These are phyloP conservation scores for Aurelia aurita complex sp. Pacific DNA, from an alignment of 30 jellyfish, hydroid and myxozoan species.

Conservation along the genomic window DNA sequence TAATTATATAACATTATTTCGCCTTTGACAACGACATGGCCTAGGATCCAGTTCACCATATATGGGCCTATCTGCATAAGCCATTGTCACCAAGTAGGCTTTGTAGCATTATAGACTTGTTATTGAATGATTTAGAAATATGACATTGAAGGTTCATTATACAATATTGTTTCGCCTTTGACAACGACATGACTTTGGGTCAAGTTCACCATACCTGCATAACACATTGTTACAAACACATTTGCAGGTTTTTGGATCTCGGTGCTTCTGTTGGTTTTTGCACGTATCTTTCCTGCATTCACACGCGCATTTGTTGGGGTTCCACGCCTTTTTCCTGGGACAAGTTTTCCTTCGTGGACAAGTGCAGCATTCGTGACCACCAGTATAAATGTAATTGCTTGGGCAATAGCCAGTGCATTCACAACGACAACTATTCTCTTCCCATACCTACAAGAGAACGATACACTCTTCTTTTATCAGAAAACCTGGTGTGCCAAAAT, in stretches of 20 bases:
- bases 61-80: too few species aligned
- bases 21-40: too few species aligned
- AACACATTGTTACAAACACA: conserved; percentile 41
- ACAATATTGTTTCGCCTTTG: conserved; percentile 32
- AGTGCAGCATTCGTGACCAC: conserved; percentile 72
- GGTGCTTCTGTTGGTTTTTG: conserved; percentile 36
- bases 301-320: conserved; percentile 54
- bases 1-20: background rate
- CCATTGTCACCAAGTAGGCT: background rate
- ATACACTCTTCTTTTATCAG: too few species aligned
- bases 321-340: conserved; percentile 56
- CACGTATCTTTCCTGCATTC: conserved; percentile 56
- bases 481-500: too few species aligned
- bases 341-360: conserved; percentile 39
- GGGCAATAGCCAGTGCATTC: conserved; percentile 67
- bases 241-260: conserved; percentile 60
- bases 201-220: conserved; percentile 58
- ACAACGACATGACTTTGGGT: conserved; percentile 70
- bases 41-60: too few species aligned
- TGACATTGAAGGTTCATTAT: background rate
- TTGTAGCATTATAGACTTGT: background rate
- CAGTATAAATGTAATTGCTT: conserved; percentile 45
- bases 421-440: conserved; percentile 55
- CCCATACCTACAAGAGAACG: conserved; percentile 24
- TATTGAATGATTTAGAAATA: background rate